A percentile compares a stretch with the other conserved stretches of the same genome.
Conservation (phyloP, 1,140 invertebrate species). For the Drosophila grimshawi region DNA sequence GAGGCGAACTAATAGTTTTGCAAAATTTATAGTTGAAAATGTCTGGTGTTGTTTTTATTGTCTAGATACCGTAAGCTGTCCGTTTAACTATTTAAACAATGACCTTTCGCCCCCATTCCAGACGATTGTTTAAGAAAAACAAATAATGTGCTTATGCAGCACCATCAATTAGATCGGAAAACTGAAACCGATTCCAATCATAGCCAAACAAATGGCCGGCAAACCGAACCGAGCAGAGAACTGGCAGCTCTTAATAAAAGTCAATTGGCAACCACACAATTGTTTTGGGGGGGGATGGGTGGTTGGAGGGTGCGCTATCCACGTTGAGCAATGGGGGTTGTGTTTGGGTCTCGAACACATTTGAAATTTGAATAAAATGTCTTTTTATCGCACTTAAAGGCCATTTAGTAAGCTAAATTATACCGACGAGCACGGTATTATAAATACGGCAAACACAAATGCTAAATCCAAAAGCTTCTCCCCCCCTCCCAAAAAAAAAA, state of each 20-base stretch:
- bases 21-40: not conserved
- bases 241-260: slow-evolving; percentile 71
- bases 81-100: slow-evolving; percentile 30
- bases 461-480: slow-evolving; percentile 10
- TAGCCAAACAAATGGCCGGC: slow-evolving; percentile 69
- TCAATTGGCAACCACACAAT: slow-evolving; percentile 61
- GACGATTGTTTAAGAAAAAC: slow-evolving; percentile 3
- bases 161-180: slow-evolving; percentile 51
- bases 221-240: slow-evolving; percentile 45
- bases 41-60: not conserved
- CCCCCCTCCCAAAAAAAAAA: slow-evolving; percentile 12
- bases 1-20: no score
- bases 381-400: slow-evolving; percentile 80
- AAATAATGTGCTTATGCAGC: slow-evolving; percentile 43
- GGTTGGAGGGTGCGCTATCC: no score
- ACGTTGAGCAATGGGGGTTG: not conserved
- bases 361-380: slow-evolving; percentile 79
- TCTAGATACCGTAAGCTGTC: not conserved
- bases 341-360: slow-evolving; percentile 35
- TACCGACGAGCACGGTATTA: slow-evolving; percentile 66
- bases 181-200: slow-evolving; percentile 67
- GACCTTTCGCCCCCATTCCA: not conserved
- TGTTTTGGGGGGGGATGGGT: not conserved
- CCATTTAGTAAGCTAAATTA: slow-evolving; percentile 80
- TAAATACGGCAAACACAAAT: slow-evolving; percentile 19